Percentiles rank a stretch among this genome's conserved stretches.
phyloP scores from a whole-genome alignment of 2,888 invertebrate genomes.

The Theretra japonica region DNA sequence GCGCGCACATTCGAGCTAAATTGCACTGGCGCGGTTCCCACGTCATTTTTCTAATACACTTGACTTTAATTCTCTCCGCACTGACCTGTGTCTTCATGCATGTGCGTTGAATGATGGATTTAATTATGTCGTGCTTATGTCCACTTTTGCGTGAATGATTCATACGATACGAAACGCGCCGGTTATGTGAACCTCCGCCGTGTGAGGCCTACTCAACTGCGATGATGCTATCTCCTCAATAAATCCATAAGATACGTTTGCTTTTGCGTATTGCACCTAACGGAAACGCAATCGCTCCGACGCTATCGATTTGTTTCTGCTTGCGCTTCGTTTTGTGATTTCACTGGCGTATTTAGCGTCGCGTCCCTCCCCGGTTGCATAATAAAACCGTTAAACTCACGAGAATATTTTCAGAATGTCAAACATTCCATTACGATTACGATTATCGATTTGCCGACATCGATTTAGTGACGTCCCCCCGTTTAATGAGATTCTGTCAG shows the following conservation, averaged over 20 bases:
- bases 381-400: constrained; percentile 8
- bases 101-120: constrained; percentile 24
- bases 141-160: constrained; percentile 20
- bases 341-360: constrained; percentile 17
- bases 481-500: constrained; percentile 36
- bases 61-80: constrained; percentile 59
- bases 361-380: constrained; percentile 11
- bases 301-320: constrained; percentile 54
- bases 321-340: constrained; percentile 19
- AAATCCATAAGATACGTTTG: constrained; percentile 76
- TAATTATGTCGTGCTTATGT: constrained; percentile 17
- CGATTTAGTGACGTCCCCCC: constrained; percentile 9
- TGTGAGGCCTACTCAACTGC: constrained; percentile 55
- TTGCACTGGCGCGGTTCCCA: constrained; percentile 67
- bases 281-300: constrained; percentile 58
- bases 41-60: constrained; percentile 77
- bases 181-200: constrained; percentile 49
- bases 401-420: constrained; percentile 10
- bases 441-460: constrained; percentile 9
- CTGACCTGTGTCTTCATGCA: constrained; percentile 47
- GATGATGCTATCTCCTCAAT: constrained; percentile 78
- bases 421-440: constrained; percentile 17
- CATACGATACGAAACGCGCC: constrained; percentile 11
- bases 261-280: constrained; percentile 53
- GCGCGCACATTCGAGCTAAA: constrained; percentile 71